Base-by-base conservation (phyloP, 2,888 invertebrate genomes). In the Stenchaetothrips biformis region DNA sequence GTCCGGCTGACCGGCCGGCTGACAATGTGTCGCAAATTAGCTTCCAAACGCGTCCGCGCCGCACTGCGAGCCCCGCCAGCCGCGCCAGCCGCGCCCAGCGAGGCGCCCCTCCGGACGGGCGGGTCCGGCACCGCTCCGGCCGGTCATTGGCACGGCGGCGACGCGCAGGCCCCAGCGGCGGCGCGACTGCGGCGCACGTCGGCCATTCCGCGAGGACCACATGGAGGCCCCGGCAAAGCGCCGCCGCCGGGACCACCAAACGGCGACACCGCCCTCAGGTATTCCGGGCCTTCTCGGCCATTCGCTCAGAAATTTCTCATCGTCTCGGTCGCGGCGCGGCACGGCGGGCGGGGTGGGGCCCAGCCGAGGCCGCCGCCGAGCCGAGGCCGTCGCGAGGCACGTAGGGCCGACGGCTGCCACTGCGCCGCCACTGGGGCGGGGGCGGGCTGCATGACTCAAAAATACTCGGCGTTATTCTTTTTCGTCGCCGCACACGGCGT, bases 11-110 rank as follows among this genome's bases (percentile, higher is more conserved):
- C 4, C 37, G 37, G 37, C 53, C 0, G 18, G 4, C 59, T 18
- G 59, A 59, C 59, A 59, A 59, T 59, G 59, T 59, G 59, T 59
- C 59, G 59, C 59, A 59, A 59, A 59, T 59, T 59, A 59, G 59
- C 59, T 16, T 9, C 59, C 16, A 13, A 59, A 59, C 16, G 18
- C 18, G 59, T 59, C 59, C 18, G 13, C 13, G 59, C 6, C 53
- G 59, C 18, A 53, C 53, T 53, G 53, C 13, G 59, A 18, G 16
- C 59, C 59, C 0, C 16, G 18, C 13, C n/a, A n/a, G n/a, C n/a
- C n/a, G n/a, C n/a, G n/a, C 13, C 59, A 16, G 18, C 59, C 13
- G 13, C 59, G 13, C 59, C 13, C 59, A n/a, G n/a, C n/a, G n/a
- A n/a, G n/a, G n/a, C 59, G 13, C 59, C 13, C 59, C 59, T 18